Base-by-base conservation (phyloP, 2,888 invertebrate species). In the Tortricodes alternella region DNA sequence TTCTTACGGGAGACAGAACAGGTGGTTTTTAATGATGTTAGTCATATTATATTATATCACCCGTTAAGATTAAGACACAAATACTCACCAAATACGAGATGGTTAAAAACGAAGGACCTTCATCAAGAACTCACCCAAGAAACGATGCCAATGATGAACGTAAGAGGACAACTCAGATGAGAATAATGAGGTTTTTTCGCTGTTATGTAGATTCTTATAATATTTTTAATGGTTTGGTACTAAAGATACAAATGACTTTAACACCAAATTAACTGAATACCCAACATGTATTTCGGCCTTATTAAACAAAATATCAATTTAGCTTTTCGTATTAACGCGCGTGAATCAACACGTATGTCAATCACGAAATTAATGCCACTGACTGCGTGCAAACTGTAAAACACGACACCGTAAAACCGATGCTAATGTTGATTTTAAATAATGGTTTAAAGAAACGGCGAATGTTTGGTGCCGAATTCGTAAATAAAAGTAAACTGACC, bases 381-480 rank as follows among this genome's bases (percentile, higher is more conserved):
- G 27, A 34, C 18, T 34, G 46, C 34, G 23, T 29, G 11, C 37
- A 18, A 21, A 34, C 15, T 32, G 18, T n/a, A 8, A n/a, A 15
- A 34, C 23, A 34, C 18, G 0, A 34, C 13, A 13, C 21, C 34
- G 23, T 38, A 46, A 21, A 19, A 11, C 27, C 3, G n/a, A 7
- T 3, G 24, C 19, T 18, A 38, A 55, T 43, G 35, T 55, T 55
- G 43, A 44, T 50, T 50, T 56, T 32, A 56, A 56, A 50, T 52
- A 58, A 48, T 34, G 49, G 32, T 21, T 46, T 56, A 43, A 21
- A 53, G 24, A 37, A 27, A 49, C 37, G 35, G 11, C 43, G 43
- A 61, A 38, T 74, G 74, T 79, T 80, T 76, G 64, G 69, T 63
- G 58, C 67, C 60, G 60, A 66, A 67, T 62, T 67, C 71, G 78